phyloP scores from a whole-genome alignment of 1,140 invertebrate species.

The Ceratina calcarata region DNA sequence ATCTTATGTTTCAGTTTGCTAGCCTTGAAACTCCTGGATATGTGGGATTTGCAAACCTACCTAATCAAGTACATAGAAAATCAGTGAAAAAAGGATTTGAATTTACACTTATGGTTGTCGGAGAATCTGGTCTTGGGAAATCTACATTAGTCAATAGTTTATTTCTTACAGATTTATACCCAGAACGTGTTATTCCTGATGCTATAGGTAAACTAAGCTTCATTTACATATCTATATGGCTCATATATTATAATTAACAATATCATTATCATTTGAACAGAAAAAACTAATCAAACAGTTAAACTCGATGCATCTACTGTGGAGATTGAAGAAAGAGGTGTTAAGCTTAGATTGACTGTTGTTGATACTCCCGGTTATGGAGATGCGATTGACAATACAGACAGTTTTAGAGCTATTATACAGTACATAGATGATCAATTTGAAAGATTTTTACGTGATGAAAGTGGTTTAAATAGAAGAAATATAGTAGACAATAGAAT shows the following conservation, averaged over 20 bases:
- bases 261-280: conserved; percentile 78
- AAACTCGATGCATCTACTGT: conserved; percentile 95
- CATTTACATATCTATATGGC: conserved; percentile 17
- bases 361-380: conserved; percentile 99
- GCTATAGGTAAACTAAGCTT: conserved; percentile 85
- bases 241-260: conserved; percentile 10
- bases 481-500: conserved; percentile 96
- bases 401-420: conserved; percentile 94
- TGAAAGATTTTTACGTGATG: conserved; percentile 93
- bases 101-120: conserved; percentile 98
- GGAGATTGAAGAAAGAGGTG: conserved; percentile 95
- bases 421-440: conserved; percentile 97
- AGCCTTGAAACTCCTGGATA: conserved; percentile 92
- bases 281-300: conserved; percentile 94
- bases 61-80: conserved; percentile 97
- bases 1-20: conserved; percentile 83
- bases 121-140: conserved; percentile 98
- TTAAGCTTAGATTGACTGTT: conserved; percentile 93
- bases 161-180: conserved; percentile 97
- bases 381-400: conserved; percentile 98
- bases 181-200: conserved; percentile 92
- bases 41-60: conserved; percentile 95
- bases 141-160: conserved; percentile 98
- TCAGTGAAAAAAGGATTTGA: conserved; percentile 99
- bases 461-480: conserved; percentile 94